Evolutionary conservation across 1,140 invertebrate species (phyloP).

Genomic region (Drosophila novamexicana): DNA sequence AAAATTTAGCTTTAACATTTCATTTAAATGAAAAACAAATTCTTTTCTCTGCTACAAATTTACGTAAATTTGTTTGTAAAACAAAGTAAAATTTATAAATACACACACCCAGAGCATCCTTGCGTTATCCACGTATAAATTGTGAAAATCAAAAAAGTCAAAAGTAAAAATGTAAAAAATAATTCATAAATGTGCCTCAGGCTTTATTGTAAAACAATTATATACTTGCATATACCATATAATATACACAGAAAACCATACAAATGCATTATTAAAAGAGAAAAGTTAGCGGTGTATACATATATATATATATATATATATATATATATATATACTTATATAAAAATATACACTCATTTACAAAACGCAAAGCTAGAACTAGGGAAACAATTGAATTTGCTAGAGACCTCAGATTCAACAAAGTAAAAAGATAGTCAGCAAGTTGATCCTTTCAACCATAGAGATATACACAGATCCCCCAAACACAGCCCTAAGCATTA

Average conservation of each 20-base stretch:
- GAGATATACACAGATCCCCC: constrained; percentile 8
- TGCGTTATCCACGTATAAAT: constrained; percentile 40
- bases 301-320: constrained; percentile 3
- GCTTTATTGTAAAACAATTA: constrained; percentile 82
- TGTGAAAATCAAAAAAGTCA: constrained; percentile 10
- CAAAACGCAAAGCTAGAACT: constrained; percentile 52
- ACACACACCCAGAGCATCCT: constrained; percentile 17
- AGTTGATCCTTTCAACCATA: constrained; percentile 1
- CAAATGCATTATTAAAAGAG: constrained; percentile 47
- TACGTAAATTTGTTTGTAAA: constrained; percentile 70
- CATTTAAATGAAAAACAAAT: constrained; percentile 10
- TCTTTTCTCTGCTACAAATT: constrained; percentile 40
- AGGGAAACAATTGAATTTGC: constrained; percentile 68
- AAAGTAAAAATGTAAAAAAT: constrained; percentile 37
- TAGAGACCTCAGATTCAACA: constrained; percentile 49
- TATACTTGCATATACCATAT: constrained; percentile 49
- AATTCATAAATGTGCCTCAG: constrained; percentile 79
- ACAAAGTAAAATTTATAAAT: constrained; percentile 63
- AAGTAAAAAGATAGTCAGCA: constrained; percentile 49
- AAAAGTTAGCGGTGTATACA: constrained; percentile 54
- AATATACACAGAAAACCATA: constrained; percentile 63
- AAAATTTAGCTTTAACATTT: constrained; percentile 53
- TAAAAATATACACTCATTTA: constrained; percentile 79
- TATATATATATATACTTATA: constrained; percentile 47
- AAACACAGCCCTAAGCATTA: constrained; percentile 21